phyloP scores from a whole-genome alignment of 2,888 invertebrate genomes.

The Schizaphis graminum region DNA sequence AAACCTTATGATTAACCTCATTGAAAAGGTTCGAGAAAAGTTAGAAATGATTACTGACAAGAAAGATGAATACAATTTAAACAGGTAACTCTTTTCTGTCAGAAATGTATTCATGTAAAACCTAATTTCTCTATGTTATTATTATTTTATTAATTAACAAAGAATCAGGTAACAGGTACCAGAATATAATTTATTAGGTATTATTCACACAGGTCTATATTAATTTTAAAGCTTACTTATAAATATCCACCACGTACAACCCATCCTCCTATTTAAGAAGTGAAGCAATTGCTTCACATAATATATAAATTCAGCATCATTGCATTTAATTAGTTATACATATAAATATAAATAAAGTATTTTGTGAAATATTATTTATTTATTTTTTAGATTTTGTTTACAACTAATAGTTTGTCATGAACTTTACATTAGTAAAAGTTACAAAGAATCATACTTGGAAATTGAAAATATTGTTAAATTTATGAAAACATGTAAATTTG shows the following conservation, averaged over 20 bases:
- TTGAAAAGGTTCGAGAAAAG: conserved; percentile 12
- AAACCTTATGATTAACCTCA: neutral
- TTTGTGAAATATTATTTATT: neutral
- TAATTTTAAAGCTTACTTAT: neutral
- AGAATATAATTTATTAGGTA: neutral
- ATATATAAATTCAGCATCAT: neutral
- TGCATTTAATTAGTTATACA: neutral
- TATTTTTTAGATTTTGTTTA: conserved; percentile 36
- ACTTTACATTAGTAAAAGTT: neutral
- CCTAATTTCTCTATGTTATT: neutral
- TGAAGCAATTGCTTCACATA: neutral
- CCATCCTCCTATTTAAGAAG: too few relatives aligned
- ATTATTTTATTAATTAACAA: neutral
- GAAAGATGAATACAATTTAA: neutral
- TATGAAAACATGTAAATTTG: conserved; percentile 20
- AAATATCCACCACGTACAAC: too few relatives aligned
- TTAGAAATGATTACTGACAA: neutral
- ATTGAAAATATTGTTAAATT: conserved; percentile 28
- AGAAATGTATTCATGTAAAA: neutral
- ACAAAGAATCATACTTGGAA: conserved; percentile 37
- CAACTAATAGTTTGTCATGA: conserved; percentile 31
- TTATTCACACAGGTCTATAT: neutral
- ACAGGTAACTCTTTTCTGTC: neutral
- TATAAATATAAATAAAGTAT: neutral
- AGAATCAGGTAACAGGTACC: neutral